phyloP scores from a whole-genome alignment of 2,797 vertebrate genomes.

The Petrocephalus schoutedeni region DNA sequence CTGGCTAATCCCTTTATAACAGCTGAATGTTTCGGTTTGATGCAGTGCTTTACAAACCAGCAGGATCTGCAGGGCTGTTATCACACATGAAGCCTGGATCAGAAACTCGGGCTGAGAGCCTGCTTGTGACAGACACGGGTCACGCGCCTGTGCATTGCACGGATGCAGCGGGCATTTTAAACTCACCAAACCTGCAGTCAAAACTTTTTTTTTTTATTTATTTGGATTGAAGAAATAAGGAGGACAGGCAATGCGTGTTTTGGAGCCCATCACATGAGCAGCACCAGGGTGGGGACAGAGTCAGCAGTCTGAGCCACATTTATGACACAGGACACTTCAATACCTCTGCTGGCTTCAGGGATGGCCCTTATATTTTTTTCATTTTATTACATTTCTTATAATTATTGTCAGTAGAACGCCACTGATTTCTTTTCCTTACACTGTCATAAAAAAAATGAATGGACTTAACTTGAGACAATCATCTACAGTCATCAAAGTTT shows the following conservation, averaged over 20 bases:
- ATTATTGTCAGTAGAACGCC: neutral
- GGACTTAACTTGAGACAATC: neutral
- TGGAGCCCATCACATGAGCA: neutral
- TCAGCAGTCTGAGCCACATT: neutral
- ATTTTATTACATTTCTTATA: slow-evolving; percentile 1
- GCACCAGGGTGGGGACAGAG: neutral
- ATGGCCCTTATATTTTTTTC: neutral
- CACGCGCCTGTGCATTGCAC: neutral
- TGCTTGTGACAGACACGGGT: neutral
- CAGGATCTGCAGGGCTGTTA: neutral
- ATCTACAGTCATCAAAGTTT: neutral
- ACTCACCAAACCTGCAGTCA: neutral
- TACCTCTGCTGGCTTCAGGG: neutral
- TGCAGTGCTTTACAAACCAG: neutral
- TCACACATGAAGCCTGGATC: neutral
- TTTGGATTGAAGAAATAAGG: neutral
- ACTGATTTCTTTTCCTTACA: neutral
- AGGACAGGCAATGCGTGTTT: neutral
- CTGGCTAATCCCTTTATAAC: neutral
- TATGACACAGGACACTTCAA: neutral
- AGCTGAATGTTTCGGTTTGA: neutral
- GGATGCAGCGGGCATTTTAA: too few species aligned
- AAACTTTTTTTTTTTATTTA: neutral
- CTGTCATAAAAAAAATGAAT: neutral
- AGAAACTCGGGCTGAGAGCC: neutral